Conservation (phyloP, 2,797 vertebrate genomes). For the Sitta carolinensis region DNA sequence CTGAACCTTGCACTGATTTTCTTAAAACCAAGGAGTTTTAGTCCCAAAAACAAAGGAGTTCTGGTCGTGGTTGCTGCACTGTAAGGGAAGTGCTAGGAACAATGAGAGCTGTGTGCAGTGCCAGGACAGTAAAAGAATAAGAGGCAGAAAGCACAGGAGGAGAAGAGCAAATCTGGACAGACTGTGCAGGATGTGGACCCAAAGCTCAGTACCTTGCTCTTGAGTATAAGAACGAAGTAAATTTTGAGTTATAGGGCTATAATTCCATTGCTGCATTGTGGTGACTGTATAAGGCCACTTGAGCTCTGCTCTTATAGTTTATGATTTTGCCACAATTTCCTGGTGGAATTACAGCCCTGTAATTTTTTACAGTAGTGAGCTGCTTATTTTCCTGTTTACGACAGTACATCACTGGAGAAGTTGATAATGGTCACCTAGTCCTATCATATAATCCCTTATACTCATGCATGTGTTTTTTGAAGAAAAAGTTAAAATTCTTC, state of each 20-base stretch:
- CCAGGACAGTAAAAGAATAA: neutral
- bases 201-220: neutral
- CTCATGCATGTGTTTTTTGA: neutral
- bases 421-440: neutral
- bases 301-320: conserved; percentile 64
- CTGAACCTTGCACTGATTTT: neutral
- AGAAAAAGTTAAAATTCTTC: neutral
- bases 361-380: conserved; percentile 62
- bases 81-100: neutral
- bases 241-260: conserved; percentile 65
- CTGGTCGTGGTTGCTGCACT: neutral
- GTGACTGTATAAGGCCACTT: conserved; percentile 45
- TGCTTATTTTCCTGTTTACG: conserved; percentile 42
- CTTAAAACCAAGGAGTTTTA: neutral
- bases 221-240: conserved; percentile 33
- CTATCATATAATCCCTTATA: neutral
- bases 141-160: neutral
- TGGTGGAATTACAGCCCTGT: conserved; percentile 62
- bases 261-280: conserved; percentile 62
- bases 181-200: neutral
- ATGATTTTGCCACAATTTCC: conserved; percentile 40
- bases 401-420: neutral
- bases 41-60: neutral
- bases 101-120: neutral
- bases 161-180: neutral